Evolutionary conservation across 30 jellyfish, hydroid and myxozoan genomes (phyloP).

Genomic region (Catostylus mosaicus): DNA sequence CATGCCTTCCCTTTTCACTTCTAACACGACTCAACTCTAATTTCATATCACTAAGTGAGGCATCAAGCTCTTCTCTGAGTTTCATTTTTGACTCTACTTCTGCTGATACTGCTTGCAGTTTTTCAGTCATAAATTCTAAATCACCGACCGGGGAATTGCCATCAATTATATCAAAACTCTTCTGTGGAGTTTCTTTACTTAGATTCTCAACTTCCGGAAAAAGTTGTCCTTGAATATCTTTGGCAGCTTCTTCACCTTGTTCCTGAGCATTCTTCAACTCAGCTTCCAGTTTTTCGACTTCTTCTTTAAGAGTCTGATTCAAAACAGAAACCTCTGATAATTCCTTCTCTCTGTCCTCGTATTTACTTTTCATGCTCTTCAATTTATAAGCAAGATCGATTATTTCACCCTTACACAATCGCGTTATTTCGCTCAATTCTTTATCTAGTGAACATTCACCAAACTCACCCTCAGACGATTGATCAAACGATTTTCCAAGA

Average conservation of each 20-base stretch:
- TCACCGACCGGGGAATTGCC: neutral
- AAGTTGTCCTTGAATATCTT: neutral
- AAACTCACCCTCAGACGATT: neutral
- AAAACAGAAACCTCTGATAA: constrained; percentile 40
- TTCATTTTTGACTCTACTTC: constrained; percentile 43
- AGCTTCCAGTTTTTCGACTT: constrained; percentile 44
- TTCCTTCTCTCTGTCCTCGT: constrained; percentile 55
- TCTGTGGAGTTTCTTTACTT: neutral
- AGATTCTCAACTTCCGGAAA: constrained; percentile 12
- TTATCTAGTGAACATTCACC: constrained; percentile 35
- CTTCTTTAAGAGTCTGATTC: constrained; percentile 56
- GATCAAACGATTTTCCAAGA: neutral
- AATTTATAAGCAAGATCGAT: constrained; percentile 54
- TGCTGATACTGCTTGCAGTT: constrained; percentile 14
- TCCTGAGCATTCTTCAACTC: constrained; percentile 35
- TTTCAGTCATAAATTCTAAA: constrained; percentile 17
- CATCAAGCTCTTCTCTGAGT: constrained; percentile 45
- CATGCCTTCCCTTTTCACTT: neutral
- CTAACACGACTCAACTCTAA: constrained; percentile 18
- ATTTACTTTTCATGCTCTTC: constrained; percentile 12
- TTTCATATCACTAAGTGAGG: constrained; percentile 24
- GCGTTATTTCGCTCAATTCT: constrained; percentile 53
- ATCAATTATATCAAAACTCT: constrained; percentile 5
- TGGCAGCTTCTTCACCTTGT: constrained; percentile 18
- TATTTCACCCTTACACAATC: constrained; percentile 56